Evolutionary conservation across 2,113 vertebrate genomes (phyloP), one percentile per base, ranked within the genome.

Genomic region (Uria aalge): DNA sequence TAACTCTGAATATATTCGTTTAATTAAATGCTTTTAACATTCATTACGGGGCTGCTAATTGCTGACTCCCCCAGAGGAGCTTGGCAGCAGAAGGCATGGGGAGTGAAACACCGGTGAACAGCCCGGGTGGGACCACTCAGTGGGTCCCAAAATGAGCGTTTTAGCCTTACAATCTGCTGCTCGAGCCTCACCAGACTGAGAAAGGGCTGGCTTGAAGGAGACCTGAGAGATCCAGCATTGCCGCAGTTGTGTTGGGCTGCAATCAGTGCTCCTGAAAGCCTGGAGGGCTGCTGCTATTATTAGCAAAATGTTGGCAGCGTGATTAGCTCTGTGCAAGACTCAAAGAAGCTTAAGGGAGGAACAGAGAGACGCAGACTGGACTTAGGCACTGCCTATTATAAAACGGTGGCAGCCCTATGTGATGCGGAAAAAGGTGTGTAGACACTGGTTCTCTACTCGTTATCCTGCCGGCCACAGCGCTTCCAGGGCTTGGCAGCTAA

Each of bases 341-440:
- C 41, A 66, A 79, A 93, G 87, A 82, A 91, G 81, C 75, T 96
- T 96, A 92, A 94, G 84, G 90, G 90, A 57, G 90, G 73, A 88
- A 56, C 1, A 8, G 32, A 41, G 45, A 88, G 62, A 94, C 12
- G 15, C 64, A 60, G 48, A 48, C 62, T 69, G 88, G 63, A 43
- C 56, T 47, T 73, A 62, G 32, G 60, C 26, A 18, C 8, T 80
- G n/a, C 24, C 6, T 60, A 15, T 66, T 57, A 20, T 30, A 88
- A 36, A 88, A 62, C 57, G 56, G 11, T 1, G 6, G 56, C 71
- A 55, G 66, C 50, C 36, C 30, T 85, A 1, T 43, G 62, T 41
- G 59, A 53, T 72, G 48, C 55, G 67, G 69, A 6, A 47, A 68
- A 75, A 74, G 20, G 40, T 55, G 72, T 36, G 75, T 15, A 53